Evolutionary conservation across 2,888 invertebrate genomes (phyloP), one percentile per base, ranked within the genome.

Genomic region (Pollenia amentaria): DNA sequence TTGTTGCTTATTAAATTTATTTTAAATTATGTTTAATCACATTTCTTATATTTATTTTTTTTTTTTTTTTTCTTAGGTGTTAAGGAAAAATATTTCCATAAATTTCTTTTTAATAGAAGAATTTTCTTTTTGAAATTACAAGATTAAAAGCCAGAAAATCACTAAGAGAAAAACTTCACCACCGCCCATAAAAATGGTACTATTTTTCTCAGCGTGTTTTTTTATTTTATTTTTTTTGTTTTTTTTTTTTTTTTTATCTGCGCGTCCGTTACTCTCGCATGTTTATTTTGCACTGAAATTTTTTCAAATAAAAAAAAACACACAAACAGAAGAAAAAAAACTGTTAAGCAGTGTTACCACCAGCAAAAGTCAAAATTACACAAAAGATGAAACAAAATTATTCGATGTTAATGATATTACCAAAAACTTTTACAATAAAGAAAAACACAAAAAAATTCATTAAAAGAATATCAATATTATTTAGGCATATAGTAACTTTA

Each of bases 271-370:
- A 87, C 77, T 80, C 84, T 87, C 87, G 77, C 84, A 87, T 81
- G 84, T 87, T 84, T 77, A 81, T 84, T 73, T 87, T 84, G 77
- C 77, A 87, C 87, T 87, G 80, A 87, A 84, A 60, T 70, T 83
- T 38, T 10, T 51, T 55, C 7, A 46, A 42, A 64, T 65, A 77
- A 1, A 65, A 65, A 78, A 48, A 46, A 16, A 21, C 14, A 38
- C 6, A 42, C n/a, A 42, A 64, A 53, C 10, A n/a, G 64, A 16
- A 67, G 6, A 46, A 60, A 60, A n/a, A 55, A 76, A 60, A 46
- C 18, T 62, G 64, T 44, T 55, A 57, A 46, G 38, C 12, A 29
- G 29, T 29, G 29, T 29, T 29, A 29, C 29, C 29, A 29, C 1
- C 6, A 29, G 29, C 0, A 29, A 29, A 29, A 29, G 3, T 29